Conservation (phyloP, 2,113 vertebrate genomes). For the Chloebia gouldiae region DNA sequence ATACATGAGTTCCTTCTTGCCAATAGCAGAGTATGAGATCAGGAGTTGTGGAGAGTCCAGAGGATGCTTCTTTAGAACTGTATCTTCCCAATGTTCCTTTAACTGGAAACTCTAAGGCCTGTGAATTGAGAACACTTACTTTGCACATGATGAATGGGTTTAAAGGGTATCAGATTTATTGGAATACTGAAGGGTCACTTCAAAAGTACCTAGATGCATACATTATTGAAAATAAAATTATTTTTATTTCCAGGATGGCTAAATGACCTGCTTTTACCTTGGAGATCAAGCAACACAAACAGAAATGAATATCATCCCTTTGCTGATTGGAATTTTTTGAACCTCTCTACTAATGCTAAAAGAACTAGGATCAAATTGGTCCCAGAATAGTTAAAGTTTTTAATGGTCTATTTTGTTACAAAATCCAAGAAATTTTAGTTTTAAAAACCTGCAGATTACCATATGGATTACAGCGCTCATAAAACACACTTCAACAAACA, state of each 20-base stretch:
- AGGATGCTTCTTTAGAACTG: neutral
- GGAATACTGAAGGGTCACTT: neutral
- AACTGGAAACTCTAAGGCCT: neutral
- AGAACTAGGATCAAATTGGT: neutral
- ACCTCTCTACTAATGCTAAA: neutral
- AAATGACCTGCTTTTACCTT: neutral
- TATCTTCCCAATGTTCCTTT: neutral
- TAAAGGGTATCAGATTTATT: neutral
- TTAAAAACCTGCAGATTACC: neutral
- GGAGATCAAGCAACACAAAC: neutral
- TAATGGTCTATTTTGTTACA: neutral
- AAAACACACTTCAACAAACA: neutral
- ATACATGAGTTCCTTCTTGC: neutral
- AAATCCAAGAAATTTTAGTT: neutral
- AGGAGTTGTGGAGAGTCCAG: neutral
- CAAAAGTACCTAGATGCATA: neutral
- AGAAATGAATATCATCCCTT: neutral
- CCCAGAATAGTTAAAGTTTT: neutral
- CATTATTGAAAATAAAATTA: neutral
- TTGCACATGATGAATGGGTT: neutral
- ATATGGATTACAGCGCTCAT: neutral
- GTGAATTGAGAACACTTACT: neutral
- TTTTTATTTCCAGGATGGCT: neutral
- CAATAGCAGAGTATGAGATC: neutral
- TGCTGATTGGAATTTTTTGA: neutral